Conservation (phyloP, 2,797 vertebrate species). For the Erethizon dorsatum region DNA sequence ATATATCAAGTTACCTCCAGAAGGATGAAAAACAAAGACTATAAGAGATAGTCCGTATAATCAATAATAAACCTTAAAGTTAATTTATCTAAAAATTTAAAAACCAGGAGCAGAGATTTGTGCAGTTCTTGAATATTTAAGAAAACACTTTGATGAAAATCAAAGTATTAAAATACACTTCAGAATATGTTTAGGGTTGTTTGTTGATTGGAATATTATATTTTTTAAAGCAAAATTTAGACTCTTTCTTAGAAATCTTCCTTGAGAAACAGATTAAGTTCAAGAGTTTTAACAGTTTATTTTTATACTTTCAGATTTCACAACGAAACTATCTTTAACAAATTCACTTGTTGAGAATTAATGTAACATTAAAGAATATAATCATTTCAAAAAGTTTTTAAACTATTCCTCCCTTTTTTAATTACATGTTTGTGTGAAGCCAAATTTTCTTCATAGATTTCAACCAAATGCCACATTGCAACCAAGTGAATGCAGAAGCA, state of each 20-base stretch:
- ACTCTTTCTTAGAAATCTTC: slow-evolving; percentile 12
- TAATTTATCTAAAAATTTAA: slow-evolving; percentile 36
- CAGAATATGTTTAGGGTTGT: background rate
- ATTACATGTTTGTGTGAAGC: background rate
- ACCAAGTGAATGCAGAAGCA: background rate
- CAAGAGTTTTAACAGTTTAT: background rate
- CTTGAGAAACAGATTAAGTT: background rate
- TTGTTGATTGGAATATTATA: background rate
- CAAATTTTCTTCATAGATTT: slow-evolving; percentile 31
- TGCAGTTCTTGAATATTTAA: background rate
- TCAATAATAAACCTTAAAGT: slow-evolving; percentile 1
- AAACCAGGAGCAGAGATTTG: background rate
- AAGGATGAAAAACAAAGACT: slow-evolving; percentile 6
- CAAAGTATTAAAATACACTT: background rate
- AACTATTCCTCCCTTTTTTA: background rate
- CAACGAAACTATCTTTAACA: background rate
- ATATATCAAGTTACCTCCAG: background rate
- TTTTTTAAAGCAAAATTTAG: slow-evolving; percentile 46
- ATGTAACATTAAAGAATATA: background rate
- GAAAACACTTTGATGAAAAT: slow-evolving; percentile 3
- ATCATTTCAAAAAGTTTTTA: background rate
- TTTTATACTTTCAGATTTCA: slow-evolving; percentile 44
- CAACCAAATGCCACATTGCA: background rate
- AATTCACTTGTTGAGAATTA: background rate
- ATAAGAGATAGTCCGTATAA: background rate